Conservation (phyloP, 2,113 vertebrate genomes). For the Phrynosoma platyrhinos region DNA sequence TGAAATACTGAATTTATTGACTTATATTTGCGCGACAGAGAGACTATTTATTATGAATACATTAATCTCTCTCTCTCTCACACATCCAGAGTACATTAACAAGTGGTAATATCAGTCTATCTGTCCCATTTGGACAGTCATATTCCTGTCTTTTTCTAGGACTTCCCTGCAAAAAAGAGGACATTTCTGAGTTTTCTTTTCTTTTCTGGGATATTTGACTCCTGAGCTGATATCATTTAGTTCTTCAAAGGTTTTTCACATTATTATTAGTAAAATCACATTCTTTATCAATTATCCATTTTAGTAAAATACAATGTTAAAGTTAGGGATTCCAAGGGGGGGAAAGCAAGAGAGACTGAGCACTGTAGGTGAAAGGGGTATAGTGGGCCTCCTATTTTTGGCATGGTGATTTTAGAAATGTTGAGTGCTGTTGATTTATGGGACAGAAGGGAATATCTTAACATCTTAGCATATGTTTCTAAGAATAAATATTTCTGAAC, state of each 20-base stretch:
- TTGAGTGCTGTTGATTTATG: constrained; percentile 34
- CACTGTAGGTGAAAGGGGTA: constrained; percentile 17
- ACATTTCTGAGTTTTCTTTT: constrained; percentile 17
- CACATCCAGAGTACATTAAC: neutral
- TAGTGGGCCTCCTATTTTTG: constrained; percentile 1
- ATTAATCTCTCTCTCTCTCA: no score
- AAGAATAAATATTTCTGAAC: neutral
- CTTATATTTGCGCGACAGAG: neutral
- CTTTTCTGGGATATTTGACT: neutral
- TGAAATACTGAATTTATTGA: neutral
- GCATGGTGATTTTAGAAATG: constrained; percentile 21
- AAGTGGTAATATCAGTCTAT: neutral
- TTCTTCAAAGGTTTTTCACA: neutral
- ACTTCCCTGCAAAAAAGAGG: constrained; percentile 20
- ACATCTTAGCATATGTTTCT: constrained; percentile 13
- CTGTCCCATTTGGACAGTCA: neutral
- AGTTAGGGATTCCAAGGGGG: neutral
- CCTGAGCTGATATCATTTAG: neutral
- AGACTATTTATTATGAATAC: neutral
- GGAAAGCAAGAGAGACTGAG: neutral
- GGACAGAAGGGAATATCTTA: constrained; percentile 15
- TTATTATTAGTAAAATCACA: neutral
- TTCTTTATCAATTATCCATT: constrained; percentile 13
- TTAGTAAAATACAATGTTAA: constrained; percentile 13
- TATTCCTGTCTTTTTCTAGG: constrained; percentile 14